Base-by-base conservation (phyloP, 2,888 invertebrate genomes). In the Coleophora flavipennella region DNA sequence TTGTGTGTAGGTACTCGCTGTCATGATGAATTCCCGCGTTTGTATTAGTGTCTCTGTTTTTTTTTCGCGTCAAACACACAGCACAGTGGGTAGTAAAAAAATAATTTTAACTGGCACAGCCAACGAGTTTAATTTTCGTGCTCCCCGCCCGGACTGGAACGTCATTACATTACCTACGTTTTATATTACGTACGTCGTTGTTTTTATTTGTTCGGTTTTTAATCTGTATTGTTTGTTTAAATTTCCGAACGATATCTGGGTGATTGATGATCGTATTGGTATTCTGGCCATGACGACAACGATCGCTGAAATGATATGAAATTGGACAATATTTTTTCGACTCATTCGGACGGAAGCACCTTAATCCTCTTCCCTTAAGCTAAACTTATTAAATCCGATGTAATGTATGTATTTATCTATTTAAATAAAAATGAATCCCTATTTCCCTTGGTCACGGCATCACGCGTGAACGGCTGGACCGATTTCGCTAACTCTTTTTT, bases 131-230 rank as follows among this genome's bases (percentile, higher is more conserved):
- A 83, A 83, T 83, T 83, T 83, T 81, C 79, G 80, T 73, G 78
- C 74, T 76, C 71, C 76, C 76, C 64, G 73, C 64, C 66, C 70
- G 68, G 72, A 80, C 81, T 76, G 79, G 77, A 76, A 78, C 78
- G 80, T 79, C 81, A 81, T 83, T 81, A 81, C n/a, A n/a, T n/a
- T n/a, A n/a, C n/a, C n/a, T n/a, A n/a, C 77, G 72, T 74, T 81
- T 83, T 79, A 81, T 81, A 81, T 81, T 81, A 78, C 80, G 71
- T 70, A 74, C 62, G 75, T 66, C 63, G 66, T 62, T 53, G 60
- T 69, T 62, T 54, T 62, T 69, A 64, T 73, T 69, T 71, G 70
- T 76, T 68, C 57, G 55, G 55, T 66, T 71, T 74, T 75, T 76
- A 73, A 76, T 73, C 69, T 66, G 62, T 53, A 68, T 64, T 74